Conservation (phyloP, 2,797 vertebrate species). For the Schizopygopsis pylzovi region DNA sequence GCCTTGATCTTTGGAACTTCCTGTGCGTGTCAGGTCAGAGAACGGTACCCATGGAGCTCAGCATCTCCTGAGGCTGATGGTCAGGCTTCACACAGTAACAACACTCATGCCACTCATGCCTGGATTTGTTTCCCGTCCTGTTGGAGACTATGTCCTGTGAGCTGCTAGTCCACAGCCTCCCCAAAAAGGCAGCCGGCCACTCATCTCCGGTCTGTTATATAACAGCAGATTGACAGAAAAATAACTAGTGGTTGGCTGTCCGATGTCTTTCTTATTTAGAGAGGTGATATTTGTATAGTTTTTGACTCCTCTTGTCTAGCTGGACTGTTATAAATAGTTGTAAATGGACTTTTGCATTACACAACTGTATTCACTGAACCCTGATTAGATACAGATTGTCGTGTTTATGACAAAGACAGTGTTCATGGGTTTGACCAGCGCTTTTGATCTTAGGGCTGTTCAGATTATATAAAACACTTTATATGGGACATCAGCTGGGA, state of each 20-base stretch:
- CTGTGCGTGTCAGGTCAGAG: not conserved
- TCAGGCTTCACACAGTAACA: slow-evolving; percentile 5
- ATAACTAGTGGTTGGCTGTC: not conserved
- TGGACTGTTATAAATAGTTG: not conserved
- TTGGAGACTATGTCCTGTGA: not conserved
- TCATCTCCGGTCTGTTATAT: slow-evolving; percentile 28
- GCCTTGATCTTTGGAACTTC: slow-evolving; percentile 19
- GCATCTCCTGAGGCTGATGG: slow-evolving; percentile 9
- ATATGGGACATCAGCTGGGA: slow-evolving; percentile 1
- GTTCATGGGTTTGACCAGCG: not conserved
- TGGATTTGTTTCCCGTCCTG: not conserved
- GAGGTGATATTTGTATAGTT: not conserved
- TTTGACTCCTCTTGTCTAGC: not conserved
- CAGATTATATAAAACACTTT: not conserved
- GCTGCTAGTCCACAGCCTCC: not conserved
- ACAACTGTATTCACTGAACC: not conserved
- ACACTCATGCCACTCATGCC: not conserved
- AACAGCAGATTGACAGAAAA: slow-evolving; percentile 16
- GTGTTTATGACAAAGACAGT: not conserved
- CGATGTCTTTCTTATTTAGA: not conserved
- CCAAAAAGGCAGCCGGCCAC: slow-evolving; percentile 4
- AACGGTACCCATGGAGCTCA: not conserved
- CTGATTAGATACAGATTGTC: not conserved
- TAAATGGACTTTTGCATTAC: not conserved
- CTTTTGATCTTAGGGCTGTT: not conserved